Evolutionary conservation across 2,888 invertebrate genomes (phyloP).

Genomic region (Sphaeridia pumilis): DNA sequence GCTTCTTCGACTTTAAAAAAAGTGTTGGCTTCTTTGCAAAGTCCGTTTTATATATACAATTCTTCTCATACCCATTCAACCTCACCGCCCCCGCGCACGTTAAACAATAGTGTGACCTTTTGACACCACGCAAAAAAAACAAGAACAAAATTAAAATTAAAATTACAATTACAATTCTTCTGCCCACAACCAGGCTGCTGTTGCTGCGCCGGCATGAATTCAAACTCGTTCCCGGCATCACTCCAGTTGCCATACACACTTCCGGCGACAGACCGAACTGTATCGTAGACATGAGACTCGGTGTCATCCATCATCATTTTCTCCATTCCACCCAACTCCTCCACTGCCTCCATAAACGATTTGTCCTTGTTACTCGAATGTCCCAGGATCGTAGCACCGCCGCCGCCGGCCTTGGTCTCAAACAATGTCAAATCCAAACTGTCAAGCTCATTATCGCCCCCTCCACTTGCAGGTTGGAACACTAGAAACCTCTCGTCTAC

Average conservation of each 20-base stretch:
- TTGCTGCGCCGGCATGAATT: slow-evolving; percentile 33
- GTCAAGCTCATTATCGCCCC: slow-evolving; percentile 47
- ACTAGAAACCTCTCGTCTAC: neutral
- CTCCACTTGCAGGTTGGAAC: neutral
- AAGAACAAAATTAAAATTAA: too few species aligned
- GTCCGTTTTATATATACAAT: too few species aligned
- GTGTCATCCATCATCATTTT: slow-evolving; percentile 8
- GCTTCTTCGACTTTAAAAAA: too few species aligned
- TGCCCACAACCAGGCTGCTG: neutral
- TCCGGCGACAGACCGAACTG: slow-evolving; percentile 13
- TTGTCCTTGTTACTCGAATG: slow-evolving; percentile 1
- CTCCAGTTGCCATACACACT: slow-evolving; percentile 29
- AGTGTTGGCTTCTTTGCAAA: too few species aligned
- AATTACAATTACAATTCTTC: too few species aligned
- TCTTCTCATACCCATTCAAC: too few species aligned
- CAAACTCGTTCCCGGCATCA: slow-evolving; percentile 36
- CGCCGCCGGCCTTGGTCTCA: slow-evolving; percentile 39
- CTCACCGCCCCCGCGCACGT: too few species aligned
- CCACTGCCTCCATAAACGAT: slow-evolving; percentile 13
- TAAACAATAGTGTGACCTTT: too few species aligned
- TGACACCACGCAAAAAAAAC: too few species aligned
- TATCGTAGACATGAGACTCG: slow-evolving; percentile 24
- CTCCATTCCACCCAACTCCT: slow-evolving; percentile 10
- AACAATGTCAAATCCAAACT: slow-evolving; percentile 55
- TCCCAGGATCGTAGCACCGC: neutral